These are phyloP conservation scores for Elmis aenea DNA, from an alignment of 2,888 invertebrate species.

Conservation along the genomic window DNA sequence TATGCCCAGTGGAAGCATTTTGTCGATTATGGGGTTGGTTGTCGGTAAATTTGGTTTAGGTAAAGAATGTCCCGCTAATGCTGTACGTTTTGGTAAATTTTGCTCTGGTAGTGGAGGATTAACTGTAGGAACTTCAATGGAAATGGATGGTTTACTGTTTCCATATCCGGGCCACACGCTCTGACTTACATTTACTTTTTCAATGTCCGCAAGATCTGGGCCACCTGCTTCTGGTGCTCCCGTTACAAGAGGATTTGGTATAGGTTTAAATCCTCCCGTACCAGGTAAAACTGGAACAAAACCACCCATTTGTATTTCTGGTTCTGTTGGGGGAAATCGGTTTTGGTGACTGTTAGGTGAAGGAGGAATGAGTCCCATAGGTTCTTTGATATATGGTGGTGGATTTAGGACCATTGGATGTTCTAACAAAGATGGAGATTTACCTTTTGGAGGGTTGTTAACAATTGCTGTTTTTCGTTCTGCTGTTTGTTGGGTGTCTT, in stretches of 20 bases:
- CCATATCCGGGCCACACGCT: constrained; percentile 13
- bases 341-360: no score
- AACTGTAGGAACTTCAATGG: not conserved
- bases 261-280: constrained; percentile 70
- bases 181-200: constrained; percentile 31
- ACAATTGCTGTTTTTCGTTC: constrained; percentile 40
- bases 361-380: no score
- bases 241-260: constrained; percentile 46
- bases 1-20: not conserved
- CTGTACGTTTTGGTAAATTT: not conserved
- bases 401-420: no score
- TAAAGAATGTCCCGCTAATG: no score
- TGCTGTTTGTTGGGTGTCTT: constrained; percentile 20
- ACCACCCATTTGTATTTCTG: constrained; percentile 69
- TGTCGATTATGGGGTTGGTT: not conserved
- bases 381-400: constrained; percentile 23
- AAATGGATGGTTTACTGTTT: constrained; percentile 12
- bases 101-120: not conserved
- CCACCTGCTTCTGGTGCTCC: no score
- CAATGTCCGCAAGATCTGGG: constrained; percentile 4
- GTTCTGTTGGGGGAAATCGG: constrained; percentile 50
- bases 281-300: constrained; percentile 72
- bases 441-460: constrained; percentile 27
- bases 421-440: no score
- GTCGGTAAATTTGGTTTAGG: not conserved